Evolutionary conservation across 1,140 invertebrate species (phyloP).

Genomic region (Bombus superbus): DNA sequence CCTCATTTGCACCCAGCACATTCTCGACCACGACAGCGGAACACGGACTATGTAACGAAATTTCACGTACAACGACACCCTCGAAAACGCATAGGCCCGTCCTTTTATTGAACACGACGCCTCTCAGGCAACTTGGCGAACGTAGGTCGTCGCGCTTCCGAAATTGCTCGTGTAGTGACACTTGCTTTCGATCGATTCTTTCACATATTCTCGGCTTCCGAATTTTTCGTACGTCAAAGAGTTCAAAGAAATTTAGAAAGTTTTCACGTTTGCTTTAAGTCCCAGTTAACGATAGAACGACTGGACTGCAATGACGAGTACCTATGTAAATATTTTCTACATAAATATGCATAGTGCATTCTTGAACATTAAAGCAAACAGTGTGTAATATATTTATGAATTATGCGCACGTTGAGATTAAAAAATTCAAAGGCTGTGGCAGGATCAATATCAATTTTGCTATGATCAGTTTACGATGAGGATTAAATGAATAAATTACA

Average conservation of each 20-base stretch:
- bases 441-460: background rate
- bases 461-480: background rate
- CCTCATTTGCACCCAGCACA: constrained; percentile 28
- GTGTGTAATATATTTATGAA: too few species aligned
- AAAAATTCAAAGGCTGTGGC: too few species aligned
- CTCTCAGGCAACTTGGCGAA: background rate
- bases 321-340: too few species aligned
- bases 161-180: background rate
- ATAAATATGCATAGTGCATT: too few species aligned
- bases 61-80: background rate
- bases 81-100: background rate
- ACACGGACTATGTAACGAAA: constrained; percentile 17
- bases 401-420: too few species aligned
- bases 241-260: too few species aligned
- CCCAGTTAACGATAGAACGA: too few species aligned
- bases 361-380: too few species aligned
- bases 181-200: background rate
- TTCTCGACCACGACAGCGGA: background rate
- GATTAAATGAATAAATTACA: background rate
- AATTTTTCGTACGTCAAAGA: too few species aligned
- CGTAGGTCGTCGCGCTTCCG: background rate
- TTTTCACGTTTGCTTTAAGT: too few species aligned
- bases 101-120: background rate
- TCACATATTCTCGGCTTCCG: too few species aligned
- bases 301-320: too few species aligned